Percentiles rank a stretch among this genome's conserved stretches.
These are phyloP conservation scores for Paradoxurus hermaphroditus DNA, from an alignment of 2,113 vertebrate genomes.

Conservation along the genomic window DNA sequence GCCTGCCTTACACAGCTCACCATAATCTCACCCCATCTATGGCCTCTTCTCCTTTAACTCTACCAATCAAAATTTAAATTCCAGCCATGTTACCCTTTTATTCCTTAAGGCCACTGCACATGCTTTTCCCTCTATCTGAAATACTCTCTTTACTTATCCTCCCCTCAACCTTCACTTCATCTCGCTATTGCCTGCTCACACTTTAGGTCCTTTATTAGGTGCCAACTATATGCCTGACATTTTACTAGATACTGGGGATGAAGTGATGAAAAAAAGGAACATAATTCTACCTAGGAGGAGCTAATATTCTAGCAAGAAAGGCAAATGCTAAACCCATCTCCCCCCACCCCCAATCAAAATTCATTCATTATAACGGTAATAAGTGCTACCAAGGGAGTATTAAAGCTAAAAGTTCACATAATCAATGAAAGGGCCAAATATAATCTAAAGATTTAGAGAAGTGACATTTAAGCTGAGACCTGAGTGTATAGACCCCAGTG, in stretches of 20 bases:
- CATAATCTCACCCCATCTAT: not conserved
- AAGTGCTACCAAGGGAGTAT: not conserved
- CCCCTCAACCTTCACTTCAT: not conserved
- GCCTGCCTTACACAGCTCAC: not conserved
- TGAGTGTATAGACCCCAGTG: not conserved
- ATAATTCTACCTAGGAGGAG: not conserved
- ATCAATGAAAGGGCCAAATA: not conserved
- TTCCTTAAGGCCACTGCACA: not conserved
- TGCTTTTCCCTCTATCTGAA: not conserved
- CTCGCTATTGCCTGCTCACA: not conserved
- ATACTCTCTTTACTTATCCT: not conserved
- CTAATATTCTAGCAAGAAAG: not conserved
- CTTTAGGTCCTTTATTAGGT: not conserved
- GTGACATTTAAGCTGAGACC: not conserved
- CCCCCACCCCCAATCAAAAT: not conserved
- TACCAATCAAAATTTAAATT: not conserved
- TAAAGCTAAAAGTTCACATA: not conserved
- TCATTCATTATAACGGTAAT: not conserved
- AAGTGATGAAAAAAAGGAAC: not conserved
- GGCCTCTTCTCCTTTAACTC: not conserved
- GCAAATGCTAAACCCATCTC: not conserved
- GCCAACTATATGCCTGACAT: not conserved
- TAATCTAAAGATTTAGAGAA: not conserved
- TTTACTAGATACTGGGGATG: not conserved
- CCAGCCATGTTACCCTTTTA: not conserved